Conservation (phyloP, 2,113 vertebrate genomes). For the Saimiri boliviensis region DNA sequence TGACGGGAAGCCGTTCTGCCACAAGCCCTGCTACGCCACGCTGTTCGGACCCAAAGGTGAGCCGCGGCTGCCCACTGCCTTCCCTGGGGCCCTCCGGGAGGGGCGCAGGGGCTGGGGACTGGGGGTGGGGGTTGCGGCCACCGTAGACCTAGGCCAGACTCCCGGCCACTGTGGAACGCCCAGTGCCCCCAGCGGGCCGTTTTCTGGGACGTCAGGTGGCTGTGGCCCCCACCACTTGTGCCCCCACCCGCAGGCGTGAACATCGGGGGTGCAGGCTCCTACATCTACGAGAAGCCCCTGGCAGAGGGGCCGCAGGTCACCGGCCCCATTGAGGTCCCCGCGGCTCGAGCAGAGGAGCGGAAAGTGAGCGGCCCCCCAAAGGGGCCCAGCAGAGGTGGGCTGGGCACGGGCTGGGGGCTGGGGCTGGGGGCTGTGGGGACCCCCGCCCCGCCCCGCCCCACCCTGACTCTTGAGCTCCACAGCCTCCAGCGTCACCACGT, state of each 20-base stretch:
- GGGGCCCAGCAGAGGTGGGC: constrained; percentile 92
- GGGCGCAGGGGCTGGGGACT: no score
- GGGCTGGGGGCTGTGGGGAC: no score
- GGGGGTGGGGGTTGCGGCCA: no score
- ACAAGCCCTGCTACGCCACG: constrained; percentile 96
- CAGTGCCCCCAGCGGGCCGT: neutral
- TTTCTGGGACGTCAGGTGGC: neutral
- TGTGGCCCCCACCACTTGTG: no score
- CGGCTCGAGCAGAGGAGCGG: constrained; percentile 87
- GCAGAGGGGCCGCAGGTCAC: constrained; percentile 82
- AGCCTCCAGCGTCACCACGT: constrained; percentile 96
- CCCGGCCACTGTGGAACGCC: neutral
- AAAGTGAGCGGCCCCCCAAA: constrained; percentile 84
- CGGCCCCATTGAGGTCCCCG: constrained; percentile 80
- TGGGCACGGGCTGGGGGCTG: rapidly evolving
- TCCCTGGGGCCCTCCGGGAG: neutral
- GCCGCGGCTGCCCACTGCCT: neutral
- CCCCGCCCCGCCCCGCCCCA: no score
- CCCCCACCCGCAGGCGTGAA: constrained; percentile 90
- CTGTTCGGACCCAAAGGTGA: constrained; percentile 97
- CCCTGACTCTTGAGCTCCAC: neutral
- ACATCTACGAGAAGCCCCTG: constrained; percentile 93
- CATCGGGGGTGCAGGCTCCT: constrained; percentile 96
- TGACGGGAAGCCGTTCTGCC: constrained; percentile 96
- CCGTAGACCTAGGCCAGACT: no score